These are phyloP conservation scores for Trichonephila clavata DNA, from an alignment of 1,140 invertebrate species.

Conservation along the genomic window DNA sequence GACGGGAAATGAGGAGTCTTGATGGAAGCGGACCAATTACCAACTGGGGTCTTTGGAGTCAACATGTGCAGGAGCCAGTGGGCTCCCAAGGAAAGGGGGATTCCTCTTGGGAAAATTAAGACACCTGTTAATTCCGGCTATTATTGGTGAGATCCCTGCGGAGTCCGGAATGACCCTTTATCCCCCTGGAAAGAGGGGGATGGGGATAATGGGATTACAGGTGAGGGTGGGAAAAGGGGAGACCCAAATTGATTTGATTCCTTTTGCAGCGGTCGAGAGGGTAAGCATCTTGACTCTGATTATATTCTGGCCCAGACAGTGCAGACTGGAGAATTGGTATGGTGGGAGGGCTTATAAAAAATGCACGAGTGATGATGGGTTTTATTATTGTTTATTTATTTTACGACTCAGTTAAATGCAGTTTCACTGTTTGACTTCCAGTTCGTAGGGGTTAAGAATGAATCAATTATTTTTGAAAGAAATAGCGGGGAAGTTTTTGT, in stretches of 20 bases:
- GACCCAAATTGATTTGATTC: slow-evolving; percentile 73
- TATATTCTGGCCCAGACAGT: background rate
- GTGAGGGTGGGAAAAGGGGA: slow-evolving; percentile 30
- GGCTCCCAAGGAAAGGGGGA: background rate
- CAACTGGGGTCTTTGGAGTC: slow-evolving; percentile 63
- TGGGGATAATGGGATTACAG: slow-evolving; percentile 72
- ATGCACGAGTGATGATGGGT: slow-evolving; percentile 19
- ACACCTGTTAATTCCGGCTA: slow-evolving; percentile 77
- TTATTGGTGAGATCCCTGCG: slow-evolving; percentile 61
- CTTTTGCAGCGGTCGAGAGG: slow-evolving; percentile 31
- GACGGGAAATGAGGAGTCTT: slow-evolving; percentile 74
- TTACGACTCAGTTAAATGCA: no score
- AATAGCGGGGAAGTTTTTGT: no score
- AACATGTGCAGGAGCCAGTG: slow-evolving; percentile 67
- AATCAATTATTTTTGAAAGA: no score
- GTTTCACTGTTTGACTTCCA: background rate
- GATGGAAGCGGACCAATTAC: slow-evolving; percentile 75
- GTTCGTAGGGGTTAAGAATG: background rate
- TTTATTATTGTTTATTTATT: background rate
- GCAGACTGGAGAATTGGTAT: background rate
- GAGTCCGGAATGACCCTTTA: slow-evolving; percentile 60
- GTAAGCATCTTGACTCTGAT: slow-evolving; percentile 25
- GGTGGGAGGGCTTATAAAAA: slow-evolving; percentile 20
- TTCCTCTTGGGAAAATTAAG: slow-evolving; percentile 73
- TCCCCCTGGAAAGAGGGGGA: slow-evolving; percentile 31